A percentile compares a stretch with the other conserved stretches of the same genome.
Conservation (phyloP, 2,113 vertebrate genomes). For the Aspidoscelis tigris region DNA sequence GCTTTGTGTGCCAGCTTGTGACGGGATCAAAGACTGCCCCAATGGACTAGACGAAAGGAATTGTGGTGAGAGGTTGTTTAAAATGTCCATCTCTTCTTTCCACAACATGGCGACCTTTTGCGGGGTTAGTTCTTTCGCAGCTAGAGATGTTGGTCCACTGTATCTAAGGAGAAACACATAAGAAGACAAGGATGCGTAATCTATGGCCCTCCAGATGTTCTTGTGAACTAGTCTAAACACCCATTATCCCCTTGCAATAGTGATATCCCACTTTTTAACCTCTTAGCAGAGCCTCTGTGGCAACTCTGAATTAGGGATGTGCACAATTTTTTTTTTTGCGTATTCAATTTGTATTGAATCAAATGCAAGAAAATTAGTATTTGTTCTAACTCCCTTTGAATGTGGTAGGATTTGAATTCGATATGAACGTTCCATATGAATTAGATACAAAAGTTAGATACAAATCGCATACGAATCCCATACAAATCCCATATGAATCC, state of each 20-base stretch:
- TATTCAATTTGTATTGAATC: too few relatives aligned
- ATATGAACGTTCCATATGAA: too few relatives aligned
- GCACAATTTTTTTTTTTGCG: too few relatives aligned
- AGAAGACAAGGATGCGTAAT: neutral
- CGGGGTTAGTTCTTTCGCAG: neutral
- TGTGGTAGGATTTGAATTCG: too few relatives aligned
- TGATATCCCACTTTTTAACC: neutral
- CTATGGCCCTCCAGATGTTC: neutral
- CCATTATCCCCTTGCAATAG: too few relatives aligned
- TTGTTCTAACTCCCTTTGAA: too few relatives aligned
- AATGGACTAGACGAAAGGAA: constrained; percentile 92
- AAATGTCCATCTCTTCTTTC: fast-evolving
- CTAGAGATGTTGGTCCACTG: neutral
- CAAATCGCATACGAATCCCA: too few relatives aligned
- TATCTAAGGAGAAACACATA: neutral
- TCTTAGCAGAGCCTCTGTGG: neutral
- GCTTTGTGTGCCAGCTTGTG: constrained; percentile 89
- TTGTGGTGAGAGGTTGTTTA: constrained; percentile 79
- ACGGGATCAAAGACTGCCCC: constrained; percentile 91
- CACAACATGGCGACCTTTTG: neutral
- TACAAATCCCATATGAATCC: too few relatives aligned
- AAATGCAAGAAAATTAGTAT: too few relatives aligned
- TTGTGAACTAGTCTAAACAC: neutral
- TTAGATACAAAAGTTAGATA: too few relatives aligned
- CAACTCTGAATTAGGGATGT: too few relatives aligned